A percentile compares a stretch with the other conserved stretches of the same genome.
Evolutionary conservation across 1,140 invertebrate genomes (phyloP).

Genomic region (Anastrepha ludens): DNA sequence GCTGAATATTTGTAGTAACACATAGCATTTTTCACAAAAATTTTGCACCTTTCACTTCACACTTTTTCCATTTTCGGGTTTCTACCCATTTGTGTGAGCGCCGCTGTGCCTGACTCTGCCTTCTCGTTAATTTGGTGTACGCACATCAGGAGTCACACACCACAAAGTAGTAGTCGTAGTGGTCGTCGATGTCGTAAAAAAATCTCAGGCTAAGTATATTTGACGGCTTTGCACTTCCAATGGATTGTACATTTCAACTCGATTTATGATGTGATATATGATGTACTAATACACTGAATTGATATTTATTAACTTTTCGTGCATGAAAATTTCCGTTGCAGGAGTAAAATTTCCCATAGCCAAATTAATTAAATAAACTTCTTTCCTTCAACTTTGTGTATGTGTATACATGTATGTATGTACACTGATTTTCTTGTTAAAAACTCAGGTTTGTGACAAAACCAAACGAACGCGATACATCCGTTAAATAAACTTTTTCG

Average conservation of each 20-base stretch:
- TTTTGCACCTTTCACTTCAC: slow-evolving; percentile 52
- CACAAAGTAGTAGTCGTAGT: slow-evolving; percentile 32
- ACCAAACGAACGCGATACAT: neutral
- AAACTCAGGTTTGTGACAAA: slow-evolving; percentile 40
- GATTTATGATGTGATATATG: neutral
- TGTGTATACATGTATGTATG: neutral
- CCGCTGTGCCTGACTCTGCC: neutral
- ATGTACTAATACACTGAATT: neutral
- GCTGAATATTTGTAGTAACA: slow-evolving; percentile 17
- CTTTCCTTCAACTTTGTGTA: neutral
- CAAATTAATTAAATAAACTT: slow-evolving; percentile 48
- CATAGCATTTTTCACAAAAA: slow-evolving; percentile 42
- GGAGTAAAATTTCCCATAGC: slow-evolving; percentile 39
- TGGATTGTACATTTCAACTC: neutral
- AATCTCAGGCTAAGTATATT: neutral
- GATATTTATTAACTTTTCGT: slow-evolving; percentile 34
- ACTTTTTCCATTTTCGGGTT: slow-evolving; percentile 45
- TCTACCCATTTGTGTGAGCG: slow-evolving; percentile 21
- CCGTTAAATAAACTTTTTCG: neutral
- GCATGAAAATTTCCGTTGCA: slow-evolving; percentile 7
- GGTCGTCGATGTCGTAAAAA: slow-evolving; percentile 12
- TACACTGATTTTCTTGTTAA: slow-evolving; percentile 47
- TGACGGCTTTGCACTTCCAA: neutral
- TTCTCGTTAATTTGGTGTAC: slow-evolving; percentile 8
- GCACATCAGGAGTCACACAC: slow-evolving; percentile 44